Conservation (phyloP, 2,797 vertebrate genomes). For the Malurus splendens region DNA sequence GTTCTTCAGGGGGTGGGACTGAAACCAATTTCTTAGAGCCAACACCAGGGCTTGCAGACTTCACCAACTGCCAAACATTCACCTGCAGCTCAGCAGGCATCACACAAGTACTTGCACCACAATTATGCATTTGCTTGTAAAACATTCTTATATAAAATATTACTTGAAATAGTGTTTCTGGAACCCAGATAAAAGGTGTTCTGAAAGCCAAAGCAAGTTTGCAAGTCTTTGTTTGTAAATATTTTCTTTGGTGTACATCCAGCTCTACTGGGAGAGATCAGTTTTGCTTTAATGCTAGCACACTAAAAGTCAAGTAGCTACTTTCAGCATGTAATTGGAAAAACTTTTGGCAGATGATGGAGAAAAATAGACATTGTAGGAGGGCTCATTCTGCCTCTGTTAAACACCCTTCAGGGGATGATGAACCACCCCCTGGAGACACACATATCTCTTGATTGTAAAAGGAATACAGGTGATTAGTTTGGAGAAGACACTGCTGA, state of each 20-base stretch:
- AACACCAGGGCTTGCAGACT: neutral
- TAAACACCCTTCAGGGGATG: neutral
- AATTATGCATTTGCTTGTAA: neutral
- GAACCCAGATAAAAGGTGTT: conserved; percentile 13
- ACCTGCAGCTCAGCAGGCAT: conserved; percentile 9
- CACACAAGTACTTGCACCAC: neutral
- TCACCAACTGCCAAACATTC: neutral
- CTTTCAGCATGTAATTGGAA: neutral
- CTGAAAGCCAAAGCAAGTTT: conserved; percentile 10
- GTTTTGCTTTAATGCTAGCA: neutral
- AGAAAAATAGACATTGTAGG: neutral
- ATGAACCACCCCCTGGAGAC: neutral
- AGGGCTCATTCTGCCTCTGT: neutral
- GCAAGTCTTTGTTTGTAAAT: neutral
- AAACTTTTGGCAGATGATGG: neutral
- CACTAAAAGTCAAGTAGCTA: neutral
- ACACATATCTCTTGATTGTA: neutral
- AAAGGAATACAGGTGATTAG: neutral
- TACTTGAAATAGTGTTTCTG: neutral
- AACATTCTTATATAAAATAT: conserved; percentile 1
- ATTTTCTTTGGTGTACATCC: conserved; percentile 10
- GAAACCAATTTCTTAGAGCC: neutral
- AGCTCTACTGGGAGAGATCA: neutral
- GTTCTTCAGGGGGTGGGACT: neutral
- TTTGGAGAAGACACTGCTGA: neutral